Evolutionary conservation across 2,888 invertebrate genomes (phyloP), one percentile per base, ranked within the genome.

Genomic region (Choreutis nemorana): DNA sequence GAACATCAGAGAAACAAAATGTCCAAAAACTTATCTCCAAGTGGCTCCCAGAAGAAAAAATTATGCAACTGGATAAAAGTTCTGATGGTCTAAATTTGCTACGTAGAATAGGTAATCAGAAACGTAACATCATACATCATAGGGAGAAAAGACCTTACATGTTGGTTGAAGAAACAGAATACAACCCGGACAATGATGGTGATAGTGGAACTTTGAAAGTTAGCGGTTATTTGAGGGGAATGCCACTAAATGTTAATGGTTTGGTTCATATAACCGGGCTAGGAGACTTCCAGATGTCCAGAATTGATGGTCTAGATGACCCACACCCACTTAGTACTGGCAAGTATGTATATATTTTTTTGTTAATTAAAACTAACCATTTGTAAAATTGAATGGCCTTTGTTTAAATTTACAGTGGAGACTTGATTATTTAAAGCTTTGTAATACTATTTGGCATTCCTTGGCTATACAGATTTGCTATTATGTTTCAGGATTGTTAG

Each of bases 201-300:
- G 67, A 80, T 0, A 54, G 57, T 40, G 92, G 92, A 5, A 87
- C 84, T 9, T 68, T 95, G 16, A 87, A 90, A 66, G 81, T 97
- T 1, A 87, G 89, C 26, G 99, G 98, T 1, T 97, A 90, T 63
- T 62, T 99, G 28, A 82, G 94, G 44, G 94, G 96, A 1, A 84
- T 85, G 51, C 81, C 89, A 3, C 65, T 98, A 29, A 90, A 90
- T 55, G 95, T 92, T 0, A 96, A 98, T 68, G 83, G 89, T 36
- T 78, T 97, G 30, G 83, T 99, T 13, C 95, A 99, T 54, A 84
- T 99, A 30, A 89, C 94, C 24, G 97, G 97, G 0, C 82, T 93
- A 50, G 97, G 97, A 5, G 94, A 97, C 55, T 98, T 90, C 56
- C 97, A 97, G 77, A 86, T 99, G 84, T 77, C 81, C 1, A 85